Evolutionary conservation across 2,113 vertebrate genomes (phyloP).

Genomic region (Xiphophorus hellerii): DNA sequence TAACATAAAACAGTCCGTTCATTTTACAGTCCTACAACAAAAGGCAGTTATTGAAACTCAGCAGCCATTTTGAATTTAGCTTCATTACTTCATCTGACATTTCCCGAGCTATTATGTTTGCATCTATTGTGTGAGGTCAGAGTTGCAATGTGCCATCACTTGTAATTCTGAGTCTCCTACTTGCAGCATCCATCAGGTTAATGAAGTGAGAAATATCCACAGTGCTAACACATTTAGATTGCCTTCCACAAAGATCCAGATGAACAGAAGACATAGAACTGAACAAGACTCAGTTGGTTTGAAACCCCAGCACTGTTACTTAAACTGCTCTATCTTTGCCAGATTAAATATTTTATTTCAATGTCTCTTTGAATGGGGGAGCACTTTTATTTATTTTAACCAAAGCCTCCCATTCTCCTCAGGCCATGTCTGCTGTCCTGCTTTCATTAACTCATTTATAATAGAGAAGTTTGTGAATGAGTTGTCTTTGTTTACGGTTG

Average conservation of each 20-base stretch:
- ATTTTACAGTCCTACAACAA: neutral
- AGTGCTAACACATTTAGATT: neutral
- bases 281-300: neutral
- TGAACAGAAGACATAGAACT: neutral
- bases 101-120: constrained; percentile 1
- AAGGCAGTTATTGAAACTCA: neutral
- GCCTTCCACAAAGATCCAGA: neutral
- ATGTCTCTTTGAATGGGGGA: constrained; percentile 38
- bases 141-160: neutral
- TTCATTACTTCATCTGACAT: constrained; percentile 5
- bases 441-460: constrained; percentile 40
- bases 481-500: constrained; percentile 31
- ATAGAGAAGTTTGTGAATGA: constrained; percentile 21
- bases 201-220: neutral
- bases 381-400: constrained; percentile 8
- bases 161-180: neutral
- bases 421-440: constrained; percentile 33
- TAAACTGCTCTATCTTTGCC: neutral
- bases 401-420: constrained; percentile 31
- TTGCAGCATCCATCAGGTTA: neutral
- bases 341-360: constrained; percentile 11
- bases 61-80: neutral
- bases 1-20: neutral
- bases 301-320: neutral
- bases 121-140: neutral